Evolutionary conservation across 2,113 vertebrate species (phyloP), one percentile per base, ranked within the genome.

Genomic region (Octodon degus): DNA sequence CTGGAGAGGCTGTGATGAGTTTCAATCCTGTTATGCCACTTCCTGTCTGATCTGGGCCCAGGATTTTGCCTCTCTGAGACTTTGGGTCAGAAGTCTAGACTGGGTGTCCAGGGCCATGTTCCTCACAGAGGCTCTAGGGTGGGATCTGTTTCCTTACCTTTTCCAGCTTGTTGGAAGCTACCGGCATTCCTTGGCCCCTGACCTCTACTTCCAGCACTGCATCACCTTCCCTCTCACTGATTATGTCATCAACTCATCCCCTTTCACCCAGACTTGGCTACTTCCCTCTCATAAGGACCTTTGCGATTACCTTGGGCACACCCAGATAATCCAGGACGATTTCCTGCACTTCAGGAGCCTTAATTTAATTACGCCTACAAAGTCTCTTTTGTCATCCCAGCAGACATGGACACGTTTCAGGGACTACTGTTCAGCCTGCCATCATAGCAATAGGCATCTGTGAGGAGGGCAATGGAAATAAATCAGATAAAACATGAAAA

Each of bases 101-200:
- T 25, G 62, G 62, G 55, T 20, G 70, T 89, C 55, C 40, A 2
- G 2, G 20, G 17, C 16, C 27, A 43, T 47, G 1, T 93, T 92
- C 81, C 24, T 94, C 25, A 13, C 17, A 17, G 37, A 79, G 27
- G 67, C 32, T 55, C 10, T 32, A 24, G 20, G 86, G 60, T 24
- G 91, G 72, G 60, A 62, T 81, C 47, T 80, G 22, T 74, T 79
- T 63, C 87, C 86, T 91, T 81, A 37, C 65, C 72, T 65, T 74
- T 83, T 72, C 86, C n/a, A 86, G 74, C 19, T 91, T 79, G 50
- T 43, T 70, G 22, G 50, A 91, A 86, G 92, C 90, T 91, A 63
- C 32, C 22, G 60, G 22, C 30, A 2, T 70, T 53, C 62, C 68
- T 72, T 63, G 80, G 83, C 82, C 58, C 9, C 0, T 20, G 25